Evolutionary conservation across 2,797 vertebrate genomes (phyloP).

Genomic region (Ispidina lecontei): DNA sequence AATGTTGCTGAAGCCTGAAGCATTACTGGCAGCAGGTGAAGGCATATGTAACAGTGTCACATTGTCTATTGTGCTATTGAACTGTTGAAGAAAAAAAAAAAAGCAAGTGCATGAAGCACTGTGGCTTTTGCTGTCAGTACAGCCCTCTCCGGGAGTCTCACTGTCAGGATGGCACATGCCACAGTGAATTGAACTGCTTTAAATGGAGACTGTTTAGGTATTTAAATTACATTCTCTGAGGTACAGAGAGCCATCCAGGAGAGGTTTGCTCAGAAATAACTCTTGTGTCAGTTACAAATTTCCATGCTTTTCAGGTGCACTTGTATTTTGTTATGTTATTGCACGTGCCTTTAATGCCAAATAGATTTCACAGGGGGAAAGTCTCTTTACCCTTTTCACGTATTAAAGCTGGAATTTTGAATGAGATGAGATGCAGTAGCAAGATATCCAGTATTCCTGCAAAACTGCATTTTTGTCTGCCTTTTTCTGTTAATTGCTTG

Average conservation of each 20-base stretch:
- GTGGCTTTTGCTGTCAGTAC: not conserved
- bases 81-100: not conserved
- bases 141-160: not conserved
- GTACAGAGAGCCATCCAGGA: not conserved
- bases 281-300: not conserved
- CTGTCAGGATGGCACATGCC: not conserved
- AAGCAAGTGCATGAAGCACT: fast-evolving
- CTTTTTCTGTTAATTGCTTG: not conserved
- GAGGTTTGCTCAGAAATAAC: not conserved
- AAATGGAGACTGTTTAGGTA: not conserved
- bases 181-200: not conserved
- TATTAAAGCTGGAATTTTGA: not conserved
- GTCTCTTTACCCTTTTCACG: not conserved
- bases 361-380: not conserved
- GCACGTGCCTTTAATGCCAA: not conserved
- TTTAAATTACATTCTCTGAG: not conserved
- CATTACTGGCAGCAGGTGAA: not conserved
- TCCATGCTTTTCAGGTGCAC: not conserved
- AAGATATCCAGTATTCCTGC: not conserved
- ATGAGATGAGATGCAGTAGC: not conserved
- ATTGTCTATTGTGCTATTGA: not conserved
- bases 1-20: not conserved
- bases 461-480: not conserved
- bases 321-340: not conserved
- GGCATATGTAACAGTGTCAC: not conserved